Percentiles rank a stretch among this genome's conserved stretches.
Conservation (phyloP, 2,888 invertebrate species). For the Proisotoma minuta region DNA sequence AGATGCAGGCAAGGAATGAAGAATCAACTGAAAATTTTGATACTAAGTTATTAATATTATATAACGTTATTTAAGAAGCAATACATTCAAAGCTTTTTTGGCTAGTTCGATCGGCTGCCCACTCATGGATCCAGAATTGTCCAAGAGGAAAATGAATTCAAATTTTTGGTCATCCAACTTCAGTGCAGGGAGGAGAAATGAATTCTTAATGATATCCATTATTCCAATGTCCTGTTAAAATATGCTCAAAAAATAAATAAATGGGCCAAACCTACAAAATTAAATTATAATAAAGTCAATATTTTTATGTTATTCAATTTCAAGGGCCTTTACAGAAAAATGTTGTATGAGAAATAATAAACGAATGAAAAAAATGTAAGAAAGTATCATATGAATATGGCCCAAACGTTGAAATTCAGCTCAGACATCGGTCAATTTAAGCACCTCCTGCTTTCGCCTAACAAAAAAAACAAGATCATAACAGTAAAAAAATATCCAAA, state of each 20-base stretch:
- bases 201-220: conserved; percentile 16
- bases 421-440: conserved; percentile 5
- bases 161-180: conserved; percentile 24
- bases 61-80: background rate
- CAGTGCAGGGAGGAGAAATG: conserved; percentile 11
- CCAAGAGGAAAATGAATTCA: conserved; percentile 20
- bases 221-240: no score
- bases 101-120: conserved; percentile 11
- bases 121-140: conserved; percentile 15
- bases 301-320: no score
- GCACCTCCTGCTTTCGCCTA: conserved; percentile 3
- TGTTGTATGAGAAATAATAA: no score
- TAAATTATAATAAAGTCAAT: no score
- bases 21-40: conserved; percentile 18
- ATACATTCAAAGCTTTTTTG: conserved; percentile 13
- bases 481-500: background rate
- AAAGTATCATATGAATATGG: no score
- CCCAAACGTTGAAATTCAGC: no score
- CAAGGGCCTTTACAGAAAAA: no score
- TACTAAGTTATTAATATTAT: background rate
- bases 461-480: background rate
- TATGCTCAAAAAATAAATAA: no score
- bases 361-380: no score
- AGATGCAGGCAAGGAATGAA: conserved; percentile 29
- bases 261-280: no score